These are phyloP conservation scores for Corythornis leucogaster DNA, from an alignment of 2,797 vertebrate genomes.

Conservation along the genomic window DNA sequence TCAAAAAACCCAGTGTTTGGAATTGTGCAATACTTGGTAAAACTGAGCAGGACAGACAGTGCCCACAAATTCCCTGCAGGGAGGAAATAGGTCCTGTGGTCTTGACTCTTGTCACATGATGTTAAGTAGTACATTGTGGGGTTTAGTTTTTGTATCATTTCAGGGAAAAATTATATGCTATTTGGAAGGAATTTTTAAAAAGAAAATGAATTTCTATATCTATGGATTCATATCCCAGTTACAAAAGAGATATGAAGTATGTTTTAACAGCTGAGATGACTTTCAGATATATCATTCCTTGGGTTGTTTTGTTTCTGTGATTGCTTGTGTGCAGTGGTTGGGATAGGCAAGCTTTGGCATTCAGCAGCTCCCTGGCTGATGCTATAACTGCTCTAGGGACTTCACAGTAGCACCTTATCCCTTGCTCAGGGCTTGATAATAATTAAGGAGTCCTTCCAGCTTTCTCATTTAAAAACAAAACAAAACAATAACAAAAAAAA, in stretches of 20 bases:
- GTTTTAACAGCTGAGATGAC: neutral
- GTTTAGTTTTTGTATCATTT: neutral
- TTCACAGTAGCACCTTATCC: neutral
- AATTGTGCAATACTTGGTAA: neutral
- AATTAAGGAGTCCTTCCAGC: neutral
- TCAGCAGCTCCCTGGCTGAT: fast-evolving
- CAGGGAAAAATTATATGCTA: neutral
- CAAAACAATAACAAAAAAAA: too few relatives aligned
- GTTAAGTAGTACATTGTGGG: neutral
- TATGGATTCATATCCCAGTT: neutral
- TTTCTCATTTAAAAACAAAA: neutral
- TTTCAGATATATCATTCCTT: neutral
- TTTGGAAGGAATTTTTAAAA: neutral
- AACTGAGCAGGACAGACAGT: neutral
- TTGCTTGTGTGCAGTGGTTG: fast-evolving
- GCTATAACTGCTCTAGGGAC: neutral
- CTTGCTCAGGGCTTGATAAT: neutral
- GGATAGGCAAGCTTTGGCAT: neutral
- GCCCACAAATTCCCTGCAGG: neutral
- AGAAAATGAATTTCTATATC: neutral
- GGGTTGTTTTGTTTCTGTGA: neutral
- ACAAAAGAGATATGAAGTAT: neutral
- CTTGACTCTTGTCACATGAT: neutral
- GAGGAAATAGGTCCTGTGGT: neutral
- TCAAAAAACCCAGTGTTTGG: constrained; percentile 23